Percentiles rank a stretch among this genome's conserved stretches.
Conservation (phyloP, 2,113 vertebrate genomes). For the Octodon degus region DNA sequence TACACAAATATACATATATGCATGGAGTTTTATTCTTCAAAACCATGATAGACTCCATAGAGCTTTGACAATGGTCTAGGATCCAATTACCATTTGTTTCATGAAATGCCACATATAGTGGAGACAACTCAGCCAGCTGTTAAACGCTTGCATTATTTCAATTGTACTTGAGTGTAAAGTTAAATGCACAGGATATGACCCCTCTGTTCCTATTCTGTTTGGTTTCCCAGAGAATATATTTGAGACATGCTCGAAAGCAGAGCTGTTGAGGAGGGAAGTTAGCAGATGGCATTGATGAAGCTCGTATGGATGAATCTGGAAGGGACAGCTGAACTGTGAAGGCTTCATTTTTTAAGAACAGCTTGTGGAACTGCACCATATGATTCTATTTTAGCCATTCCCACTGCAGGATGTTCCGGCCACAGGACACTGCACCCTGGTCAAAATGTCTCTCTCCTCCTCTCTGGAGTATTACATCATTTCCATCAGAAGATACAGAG, state of each 20-base stretch:
- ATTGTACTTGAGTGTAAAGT: background rate
- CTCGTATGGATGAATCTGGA: background rate
- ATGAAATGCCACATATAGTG: background rate
- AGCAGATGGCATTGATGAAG: too few relatives aligned
- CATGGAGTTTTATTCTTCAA: background rate
- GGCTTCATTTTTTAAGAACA: background rate
- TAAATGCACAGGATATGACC: background rate
- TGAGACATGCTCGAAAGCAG: too few relatives aligned
- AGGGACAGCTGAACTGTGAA: background rate
- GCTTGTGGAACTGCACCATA: background rate
- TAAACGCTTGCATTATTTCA: background rate
- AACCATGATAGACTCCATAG: background rate
- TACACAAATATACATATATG: background rate
- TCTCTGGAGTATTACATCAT: background rate
- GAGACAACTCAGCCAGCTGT: background rate
- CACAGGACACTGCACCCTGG: background rate
- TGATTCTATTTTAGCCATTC: background rate
- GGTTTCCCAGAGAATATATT: background rate
- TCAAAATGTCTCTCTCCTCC: background rate
- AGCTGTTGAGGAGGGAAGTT: background rate
- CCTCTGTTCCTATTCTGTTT: background rate
- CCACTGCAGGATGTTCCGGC: background rate
- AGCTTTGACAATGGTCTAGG: background rate
- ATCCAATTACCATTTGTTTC: background rate
- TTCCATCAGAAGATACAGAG: background rate